Evolutionary conservation across 1,140 invertebrate species (phyloP).

Genomic region (Macrobrachium rosenbergii): DNA sequence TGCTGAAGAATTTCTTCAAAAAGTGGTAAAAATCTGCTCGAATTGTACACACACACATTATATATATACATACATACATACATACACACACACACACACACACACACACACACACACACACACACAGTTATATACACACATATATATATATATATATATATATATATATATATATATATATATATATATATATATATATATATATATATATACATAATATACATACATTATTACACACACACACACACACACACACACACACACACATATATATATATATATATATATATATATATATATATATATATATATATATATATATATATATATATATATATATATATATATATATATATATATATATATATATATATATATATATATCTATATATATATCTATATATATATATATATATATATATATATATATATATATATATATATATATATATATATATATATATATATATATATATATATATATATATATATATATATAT

Average conservation of each 20-base stretch:
- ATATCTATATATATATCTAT: not conserved
- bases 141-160: slow-evolving; percentile 16
- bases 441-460: not conserved
- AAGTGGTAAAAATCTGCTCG: too few relatives aligned
- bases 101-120: not conserved
- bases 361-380: slow-evolving; percentile 18
- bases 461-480: not conserved
- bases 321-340: slow-evolving; percentile 17
- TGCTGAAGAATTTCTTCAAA: too few relatives aligned
- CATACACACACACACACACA: not conserved
- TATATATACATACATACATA: slow-evolving; percentile 5
- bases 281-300: not conserved
- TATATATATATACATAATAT: too few relatives aligned
- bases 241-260: too few relatives aligned
- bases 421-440: not conserved
- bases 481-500: not conserved
- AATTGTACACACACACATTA: not conserved
- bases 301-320: slow-evolving; percentile 14
- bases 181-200: not conserved
- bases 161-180: not conserved
- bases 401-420: slow-evolving; percentile 10
- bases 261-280: not conserved
- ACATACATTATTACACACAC: too few relatives aligned
- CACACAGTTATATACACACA: not conserved
- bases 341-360: slow-evolving; percentile 17